A percentile compares a stretch with the other conserved stretches of the same genome.
These are phyloP conservation scores for Trichoplax adhaerens DNA, from an alignment of 37 sponge, comb jelly and placozoan species.

Conservation along the genomic window DNA sequence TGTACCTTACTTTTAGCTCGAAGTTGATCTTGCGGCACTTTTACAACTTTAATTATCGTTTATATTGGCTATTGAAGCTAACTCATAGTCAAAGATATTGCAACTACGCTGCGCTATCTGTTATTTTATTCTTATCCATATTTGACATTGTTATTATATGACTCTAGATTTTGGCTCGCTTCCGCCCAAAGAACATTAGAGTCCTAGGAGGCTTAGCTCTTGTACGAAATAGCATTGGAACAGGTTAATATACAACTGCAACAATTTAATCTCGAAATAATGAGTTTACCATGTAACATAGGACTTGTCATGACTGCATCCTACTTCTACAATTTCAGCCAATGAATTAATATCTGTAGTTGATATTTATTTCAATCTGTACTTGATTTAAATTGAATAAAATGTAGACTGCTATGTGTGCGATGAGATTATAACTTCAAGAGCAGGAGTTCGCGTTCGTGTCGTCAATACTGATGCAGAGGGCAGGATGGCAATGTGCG, in stretches of 20 bases:
- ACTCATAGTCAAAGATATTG: no score
- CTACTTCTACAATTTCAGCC: no score
- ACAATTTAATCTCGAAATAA: neutral
- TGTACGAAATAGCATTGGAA: conserved; percentile 33
- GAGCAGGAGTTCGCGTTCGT: conserved; percentile 28
- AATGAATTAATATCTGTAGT: no score
- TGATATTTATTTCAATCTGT: neutral
- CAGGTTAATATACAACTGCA: conserved; percentile 11
- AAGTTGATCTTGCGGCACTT: no score
- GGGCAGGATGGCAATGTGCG: conserved; percentile 28
- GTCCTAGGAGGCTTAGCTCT: conserved; percentile 17
- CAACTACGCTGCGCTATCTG: no score
- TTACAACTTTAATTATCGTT: no score
- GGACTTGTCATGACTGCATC: no score
- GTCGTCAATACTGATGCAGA: conserved; percentile 37
- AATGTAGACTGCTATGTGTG: conserved; percentile 23
- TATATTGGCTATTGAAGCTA: no score
- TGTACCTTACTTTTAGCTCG: no score
- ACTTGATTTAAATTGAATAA: neutral
- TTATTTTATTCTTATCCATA: no score
- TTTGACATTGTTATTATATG: neutral
- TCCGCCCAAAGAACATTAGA: conserved; percentile 20
- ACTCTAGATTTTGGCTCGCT: conserved; percentile 9
- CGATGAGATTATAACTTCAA: conserved; percentile 35
- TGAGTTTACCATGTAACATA: no score